Base-by-base conservation (phyloP, 2,888 invertebrate species). In the Tanypteryx hageni region DNA sequence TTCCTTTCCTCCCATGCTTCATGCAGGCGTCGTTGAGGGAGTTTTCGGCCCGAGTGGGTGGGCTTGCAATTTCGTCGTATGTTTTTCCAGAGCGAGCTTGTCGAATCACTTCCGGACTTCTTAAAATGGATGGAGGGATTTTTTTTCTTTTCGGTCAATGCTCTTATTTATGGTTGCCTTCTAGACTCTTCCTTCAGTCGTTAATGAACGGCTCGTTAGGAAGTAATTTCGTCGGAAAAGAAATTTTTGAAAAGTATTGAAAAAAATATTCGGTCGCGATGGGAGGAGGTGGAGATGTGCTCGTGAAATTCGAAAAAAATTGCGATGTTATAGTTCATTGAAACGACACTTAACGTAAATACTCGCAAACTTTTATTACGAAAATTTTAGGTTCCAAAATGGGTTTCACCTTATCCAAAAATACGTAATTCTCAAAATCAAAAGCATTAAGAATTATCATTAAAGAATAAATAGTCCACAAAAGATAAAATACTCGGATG, bases 111-210 rank as follows among this genome's bases (percentile, higher is more conserved):
- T 68, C 68, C 68, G 8, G 10, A 22, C 3, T 44, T 44, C 44
- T 44, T 44, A 22, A 68, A 68, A 68, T 18, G 68, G 68, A 68
- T 68, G 68, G 68, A 68, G 68, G 68, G 68, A 68, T 68, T 68
- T 18, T n/a, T 18, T n/a, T n/a, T n/a, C 18, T 22, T 18, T 18
- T 68, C 22, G 44, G n/a, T 68, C n/a, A 18, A n/a, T 18, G n/a
- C n/a, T 22, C 22, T 68, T 68, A 68, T 68, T 68, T 68, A 68
- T n/a, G 68, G 16, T n/a, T 14, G 64, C 64, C 64, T n/a, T 18
- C n/a, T 68, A 9, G 68, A 22, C 9, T 7, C 22, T 22, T 68
- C 22, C 68, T 68, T 68, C 18, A 22, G 68, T n/a, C 68, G 18
- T 68, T 68, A 68, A 68, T 68, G 68, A 16, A 16, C 18, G 11